Evolutionary conservation across 2,113 vertebrate species (phyloP), one percentile per base, ranked within the genome.

Genomic region (Perccottus glenii): DNA sequence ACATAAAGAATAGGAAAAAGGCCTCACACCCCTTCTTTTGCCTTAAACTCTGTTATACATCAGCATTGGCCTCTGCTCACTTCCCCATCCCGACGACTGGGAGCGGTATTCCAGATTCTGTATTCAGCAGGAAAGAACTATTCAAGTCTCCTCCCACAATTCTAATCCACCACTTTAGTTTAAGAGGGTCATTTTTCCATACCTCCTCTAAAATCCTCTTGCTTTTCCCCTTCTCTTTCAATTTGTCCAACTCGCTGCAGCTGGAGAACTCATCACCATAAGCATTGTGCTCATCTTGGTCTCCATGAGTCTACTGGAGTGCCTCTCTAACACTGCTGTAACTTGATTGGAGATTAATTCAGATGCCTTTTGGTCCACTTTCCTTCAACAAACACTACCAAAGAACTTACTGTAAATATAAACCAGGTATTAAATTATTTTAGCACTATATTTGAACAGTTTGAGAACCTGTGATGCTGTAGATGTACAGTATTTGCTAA

Each of bases 191-290:
- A 10, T 72, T 81, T 90, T 88, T 83, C 76, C 84, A 64, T 74
- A 70, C 67, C 80, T 68, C 68, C 74, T 55, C n/a, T 71, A 19
- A 77, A 78, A 82, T 71, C 79, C 70, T 66, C 50, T 64, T 50
- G 65, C 33, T 52, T 38, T 57, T 5, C 65, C 6, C 55, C 35
- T 32, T 5, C 35, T 11, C 40, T 0, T 32, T 47, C 58, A 4
- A 53, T 14, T 14, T 59, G 42, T 77, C 75, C 74, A 84, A 70
- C 77, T 77, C 74, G 64, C 55, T 74, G 49, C 89, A 90, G 90
- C 89, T 91, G 90, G 80, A 81, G 61, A 90, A 90, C 53, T 83
- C 80, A 91, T 91, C 87, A 84, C 67, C 6, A 2, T 73, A 62
- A 43, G 49, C 71, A 70, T 73, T n/a, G 1, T 45, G 56, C 85